A percentile compares a stretch with the other conserved stretches of the same genome.
Evolutionary conservation across 2,113 vertebrate genomes (phyloP).

Genomic region (Aramus guarauna): DNA sequence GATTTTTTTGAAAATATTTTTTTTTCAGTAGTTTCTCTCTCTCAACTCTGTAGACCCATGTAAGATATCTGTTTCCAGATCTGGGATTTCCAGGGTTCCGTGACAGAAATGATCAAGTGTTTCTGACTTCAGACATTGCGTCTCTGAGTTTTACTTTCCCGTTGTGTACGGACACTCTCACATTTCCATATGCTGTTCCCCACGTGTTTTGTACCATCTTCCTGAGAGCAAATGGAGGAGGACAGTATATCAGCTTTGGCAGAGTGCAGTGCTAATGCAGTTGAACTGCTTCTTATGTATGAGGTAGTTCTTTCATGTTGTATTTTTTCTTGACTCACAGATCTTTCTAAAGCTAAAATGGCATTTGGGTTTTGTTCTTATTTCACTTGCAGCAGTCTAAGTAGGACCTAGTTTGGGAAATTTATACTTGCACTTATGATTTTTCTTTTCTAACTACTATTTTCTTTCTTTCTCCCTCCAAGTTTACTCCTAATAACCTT

Average conservation of each 20-base stretch:
- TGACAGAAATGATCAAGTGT: neutral
- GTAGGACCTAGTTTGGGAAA: neutral
- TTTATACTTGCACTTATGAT: neutral
- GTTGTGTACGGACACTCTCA: neutral
- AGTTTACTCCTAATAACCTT: neutral
- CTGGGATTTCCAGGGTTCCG: neutral
- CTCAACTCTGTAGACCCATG: neutral
- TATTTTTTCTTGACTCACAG: neutral
- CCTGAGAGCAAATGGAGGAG: neutral
- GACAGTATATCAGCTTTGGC: neutral
- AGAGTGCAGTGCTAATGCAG: neutral
- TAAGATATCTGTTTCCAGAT: neutral
- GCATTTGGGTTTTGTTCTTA: neutral
- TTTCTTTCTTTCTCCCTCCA: neutral
- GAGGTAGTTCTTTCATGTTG: neutral
- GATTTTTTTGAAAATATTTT: neutral
- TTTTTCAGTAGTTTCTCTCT: neutral
- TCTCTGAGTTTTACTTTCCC: neutral
- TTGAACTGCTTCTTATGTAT: neutral
- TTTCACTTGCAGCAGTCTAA: neutral
- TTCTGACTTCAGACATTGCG: neutral
- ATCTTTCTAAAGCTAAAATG: neutral
- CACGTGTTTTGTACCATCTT: neutral
- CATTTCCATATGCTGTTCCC: neutral
- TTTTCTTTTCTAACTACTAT: neutral